These are phyloP conservation scores for Papilio polyxenes DNA, from an alignment of 1,140 invertebrate genomes.

Conservation along the genomic window DNA sequence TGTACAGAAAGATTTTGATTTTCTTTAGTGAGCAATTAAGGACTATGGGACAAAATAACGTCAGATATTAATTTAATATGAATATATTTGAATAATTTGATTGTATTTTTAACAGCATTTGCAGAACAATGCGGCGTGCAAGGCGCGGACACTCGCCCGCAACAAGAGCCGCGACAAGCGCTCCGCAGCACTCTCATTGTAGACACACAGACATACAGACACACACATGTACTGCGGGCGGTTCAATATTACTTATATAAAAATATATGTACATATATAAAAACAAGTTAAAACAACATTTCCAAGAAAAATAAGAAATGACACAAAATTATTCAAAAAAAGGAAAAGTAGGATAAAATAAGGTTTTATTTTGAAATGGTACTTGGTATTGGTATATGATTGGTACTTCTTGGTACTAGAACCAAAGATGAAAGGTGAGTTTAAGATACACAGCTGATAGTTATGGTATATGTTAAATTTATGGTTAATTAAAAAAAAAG, in stretches of 20 bases:
- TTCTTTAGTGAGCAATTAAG: too few relatives aligned
- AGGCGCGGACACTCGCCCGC: constrained; percentile 91
- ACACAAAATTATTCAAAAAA: neutral
- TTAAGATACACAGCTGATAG: too few relatives aligned
- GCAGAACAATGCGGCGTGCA: constrained; percentile 93
- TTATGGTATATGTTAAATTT: too few relatives aligned
- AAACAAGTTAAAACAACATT: neutral
- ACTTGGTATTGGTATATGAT: neutral
- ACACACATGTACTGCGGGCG: neutral
- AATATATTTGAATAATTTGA: constrained; percentile 21
- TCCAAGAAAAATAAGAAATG: neutral
- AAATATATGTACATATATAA: neutral
- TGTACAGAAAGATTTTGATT: too few relatives aligned
- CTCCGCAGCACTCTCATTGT: constrained; percentile 80
- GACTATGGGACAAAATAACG: too few relatives aligned
- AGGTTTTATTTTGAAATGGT: neutral
- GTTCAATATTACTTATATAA: neutral
- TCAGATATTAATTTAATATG: neutral
- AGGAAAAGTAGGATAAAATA: neutral
- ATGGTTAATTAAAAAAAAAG: neutral
- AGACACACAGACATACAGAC: neutral
- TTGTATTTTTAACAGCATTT: constrained; percentile 85
- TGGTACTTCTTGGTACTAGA: neutral
- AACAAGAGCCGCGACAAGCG: constrained; percentile 95
- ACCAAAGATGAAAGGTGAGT: neutral